Evolutionary conservation across 2,888 invertebrate genomes (phyloP).

Genomic region (Lamellibrachia columna): DNA sequence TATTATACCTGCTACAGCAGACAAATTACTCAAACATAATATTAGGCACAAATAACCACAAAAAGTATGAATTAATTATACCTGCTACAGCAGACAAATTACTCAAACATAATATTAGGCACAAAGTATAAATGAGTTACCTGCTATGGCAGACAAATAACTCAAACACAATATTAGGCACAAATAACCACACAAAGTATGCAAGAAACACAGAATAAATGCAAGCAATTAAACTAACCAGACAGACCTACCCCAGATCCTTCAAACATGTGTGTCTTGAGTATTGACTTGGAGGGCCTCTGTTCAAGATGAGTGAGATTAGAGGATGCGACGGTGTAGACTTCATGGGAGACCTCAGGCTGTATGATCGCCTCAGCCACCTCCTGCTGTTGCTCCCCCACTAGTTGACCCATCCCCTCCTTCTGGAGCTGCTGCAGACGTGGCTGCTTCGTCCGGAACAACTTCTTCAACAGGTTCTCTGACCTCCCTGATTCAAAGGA

Average conservation of each 20-base stretch:
- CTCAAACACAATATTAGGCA: no score
- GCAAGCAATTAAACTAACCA: neutral
- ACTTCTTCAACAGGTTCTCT: neutral
- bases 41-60: no score
- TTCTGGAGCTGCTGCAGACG: constrained; percentile 10
- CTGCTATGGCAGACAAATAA: no score
- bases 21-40: no score
- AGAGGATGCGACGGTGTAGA: neutral
- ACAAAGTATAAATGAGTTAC: no score
- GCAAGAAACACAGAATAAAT: neutral
- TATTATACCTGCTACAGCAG: no score
- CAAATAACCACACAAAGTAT: no score
- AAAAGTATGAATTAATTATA: no score
- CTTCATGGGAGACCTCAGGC: neutral
- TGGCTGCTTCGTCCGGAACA: neutral
- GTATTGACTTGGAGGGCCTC: neutral
- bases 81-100: no score
- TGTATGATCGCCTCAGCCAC: neutral
- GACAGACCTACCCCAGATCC: neutral
- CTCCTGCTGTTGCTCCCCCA: neutral
- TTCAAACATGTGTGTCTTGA: neutral
- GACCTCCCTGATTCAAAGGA: neutral
- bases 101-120: no score
- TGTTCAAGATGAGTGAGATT: neutral
- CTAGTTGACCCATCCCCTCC: neutral